phyloP scores from a whole-genome alignment of 37 sponge, comb jelly and placozoan genomes.

The Dysidea cf. avara region DNA sequence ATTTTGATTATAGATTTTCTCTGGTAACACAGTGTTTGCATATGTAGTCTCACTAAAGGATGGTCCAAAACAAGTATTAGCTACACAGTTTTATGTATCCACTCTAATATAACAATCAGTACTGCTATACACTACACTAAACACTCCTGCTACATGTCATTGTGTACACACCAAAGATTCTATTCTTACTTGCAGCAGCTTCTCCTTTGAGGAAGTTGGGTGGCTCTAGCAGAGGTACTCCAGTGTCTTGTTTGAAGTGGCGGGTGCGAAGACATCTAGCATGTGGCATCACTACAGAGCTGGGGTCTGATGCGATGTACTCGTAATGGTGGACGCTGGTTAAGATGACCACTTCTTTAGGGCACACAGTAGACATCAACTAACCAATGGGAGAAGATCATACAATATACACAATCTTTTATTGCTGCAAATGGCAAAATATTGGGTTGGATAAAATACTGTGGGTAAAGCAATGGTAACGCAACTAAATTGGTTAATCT shows the following conservation, averaged over 20 bases:
- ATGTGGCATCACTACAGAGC: not conserved
- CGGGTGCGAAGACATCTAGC: no score
- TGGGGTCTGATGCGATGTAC: conserved; percentile 25
- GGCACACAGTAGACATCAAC: no score
- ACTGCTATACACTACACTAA: not conserved
- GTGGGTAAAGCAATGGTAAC: no score
- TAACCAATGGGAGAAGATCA: no score
- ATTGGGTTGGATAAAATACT: no score
- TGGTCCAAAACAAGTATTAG: no score
- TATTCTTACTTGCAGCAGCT: conserved; percentile 52
- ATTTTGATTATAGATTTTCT: no score
- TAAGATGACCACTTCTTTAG: conserved; percentile 30
- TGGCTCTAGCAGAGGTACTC: conserved; percentile 26
- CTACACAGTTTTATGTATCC: not conserved
- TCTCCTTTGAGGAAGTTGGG: conserved; percentile 60
- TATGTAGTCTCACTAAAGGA: no score
- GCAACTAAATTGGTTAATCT: no score
- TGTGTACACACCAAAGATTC: not conserved
- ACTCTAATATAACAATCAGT: not conserved
- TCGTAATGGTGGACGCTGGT: conserved; percentile 15
- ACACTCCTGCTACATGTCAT: not conserved
- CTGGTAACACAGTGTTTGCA: no score
- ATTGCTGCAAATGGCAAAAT: no score
- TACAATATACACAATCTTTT: no score
- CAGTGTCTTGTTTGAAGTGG: conserved; percentile 3